Percentiles rank a stretch among this genome's conserved stretches.
These are phyloP conservation scores for Anthopleura sola DNA, from an alignment of 64 coral and sea anemone species.

Conservation along the genomic window DNA sequence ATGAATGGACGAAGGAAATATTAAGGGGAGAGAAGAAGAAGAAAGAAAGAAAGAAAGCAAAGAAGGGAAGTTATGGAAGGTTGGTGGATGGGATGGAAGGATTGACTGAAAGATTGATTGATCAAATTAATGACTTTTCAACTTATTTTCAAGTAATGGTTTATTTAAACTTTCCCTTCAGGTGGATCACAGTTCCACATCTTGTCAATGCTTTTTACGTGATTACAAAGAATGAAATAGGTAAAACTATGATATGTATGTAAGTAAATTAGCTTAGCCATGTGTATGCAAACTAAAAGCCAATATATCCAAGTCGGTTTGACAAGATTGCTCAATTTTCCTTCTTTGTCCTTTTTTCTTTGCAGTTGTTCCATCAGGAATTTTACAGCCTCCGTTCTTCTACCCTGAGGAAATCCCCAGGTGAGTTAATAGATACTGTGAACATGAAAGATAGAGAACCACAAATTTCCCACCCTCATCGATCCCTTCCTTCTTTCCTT, in stretches of 20 bases:
- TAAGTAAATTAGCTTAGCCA: background rate
- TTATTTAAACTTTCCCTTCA: conserved; percentile 2
- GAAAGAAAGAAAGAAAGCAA: no score
- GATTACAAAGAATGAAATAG: conserved; percentile 97
- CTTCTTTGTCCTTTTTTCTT: background rate
- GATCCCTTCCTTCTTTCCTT: no score
- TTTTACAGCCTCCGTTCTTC: conserved; percentile 91
- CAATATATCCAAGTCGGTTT: background rate
- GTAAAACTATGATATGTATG: conserved; percentile 32
- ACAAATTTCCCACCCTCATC: no score
- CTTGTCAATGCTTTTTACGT: conserved; percentile 99
- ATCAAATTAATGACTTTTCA: no score
- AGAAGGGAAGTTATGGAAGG: no score
- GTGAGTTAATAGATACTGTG: conserved; percentile 14
- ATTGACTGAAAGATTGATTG: no score
- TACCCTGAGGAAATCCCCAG: conserved; percentile 90
- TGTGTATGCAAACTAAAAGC: background rate
- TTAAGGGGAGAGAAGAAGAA: no score
- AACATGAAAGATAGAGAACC: no score
- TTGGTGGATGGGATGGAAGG: background rate
- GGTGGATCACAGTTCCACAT: conserved; percentile 97
- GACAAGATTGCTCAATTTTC: background rate
- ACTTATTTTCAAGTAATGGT: no score
- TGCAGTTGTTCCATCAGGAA: conserved; percentile 87
- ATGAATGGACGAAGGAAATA: no score